Base-by-base conservation (phyloP, 2,113 vertebrate genomes). In the Geococcyx californianus region DNA sequence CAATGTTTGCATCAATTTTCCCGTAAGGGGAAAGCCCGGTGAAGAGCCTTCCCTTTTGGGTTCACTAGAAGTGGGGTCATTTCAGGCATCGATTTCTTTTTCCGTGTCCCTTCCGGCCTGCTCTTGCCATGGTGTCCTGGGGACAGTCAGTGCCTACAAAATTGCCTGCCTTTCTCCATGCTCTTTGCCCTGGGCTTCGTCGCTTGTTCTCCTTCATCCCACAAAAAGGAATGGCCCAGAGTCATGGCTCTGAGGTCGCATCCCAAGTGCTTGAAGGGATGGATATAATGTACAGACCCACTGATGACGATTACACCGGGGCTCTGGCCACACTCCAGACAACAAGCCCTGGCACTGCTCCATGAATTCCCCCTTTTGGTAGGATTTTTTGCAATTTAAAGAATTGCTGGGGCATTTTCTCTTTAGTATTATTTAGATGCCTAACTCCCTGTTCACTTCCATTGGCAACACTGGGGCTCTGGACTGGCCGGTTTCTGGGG, bases 361-460 rank as follows among this genome's bases (percentile, higher is more conserved):
- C 33, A 8, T 9, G 3, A n/a, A 81, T 51, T 26, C 10, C 13
- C 33, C 16, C 5, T 67, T 52, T 33, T 31, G 28, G 28, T 1
- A 56, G 55, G 19, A 23, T 2, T 34, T 54, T 88, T 59, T 68
- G 38, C 38, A 19, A 34, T 38, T 42, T 64, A 55, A 63, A 64
- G 8, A 26, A 29, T 25, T 49, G 5, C 45, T 69, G 59, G 18
- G 21, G 2, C 13, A 9, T 44, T 56, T 87, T 70, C 20, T 31
- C 34, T 42, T 86, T 52, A 13, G 21, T 19, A 11, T 28, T 78
- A 10, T 49, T 60, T 26, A 45, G 16, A 6, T 5, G 5, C 29
- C 31, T 36, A 44, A 3, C 40, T 60, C 44, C 16, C 19, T 12
- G 0, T 66, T 42, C 5, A 2, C 7, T 36, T 49, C 33, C 13